Conservation (phyloP, 2,797 vertebrate species). For the Phoeniculus purpureus region DNA sequence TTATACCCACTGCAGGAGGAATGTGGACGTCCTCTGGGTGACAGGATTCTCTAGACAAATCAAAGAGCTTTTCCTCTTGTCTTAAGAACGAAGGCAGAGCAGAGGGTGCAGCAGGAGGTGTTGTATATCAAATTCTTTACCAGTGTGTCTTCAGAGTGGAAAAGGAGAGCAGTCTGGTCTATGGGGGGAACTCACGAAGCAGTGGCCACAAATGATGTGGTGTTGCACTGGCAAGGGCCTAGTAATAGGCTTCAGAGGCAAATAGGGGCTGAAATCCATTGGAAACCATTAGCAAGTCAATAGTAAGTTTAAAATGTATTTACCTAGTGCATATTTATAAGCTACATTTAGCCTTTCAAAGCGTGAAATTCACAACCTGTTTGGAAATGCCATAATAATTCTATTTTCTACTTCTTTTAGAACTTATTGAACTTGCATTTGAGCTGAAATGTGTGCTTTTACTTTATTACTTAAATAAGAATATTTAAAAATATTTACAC, state of each 20-base stretch:
- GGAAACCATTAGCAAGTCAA: background rate
- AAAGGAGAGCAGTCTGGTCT: background rate
- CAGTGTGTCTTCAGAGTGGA: background rate
- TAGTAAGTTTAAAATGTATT: background rate
- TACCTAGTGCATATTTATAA: background rate
- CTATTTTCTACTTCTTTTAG: background rate
- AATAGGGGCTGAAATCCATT: background rate
- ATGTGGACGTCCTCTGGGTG: background rate
- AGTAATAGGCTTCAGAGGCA: background rate
- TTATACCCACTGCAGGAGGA: background rate
- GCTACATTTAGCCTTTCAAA: background rate
- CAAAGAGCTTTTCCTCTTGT: background rate
- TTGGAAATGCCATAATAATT: background rate
- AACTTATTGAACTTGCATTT: background rate
- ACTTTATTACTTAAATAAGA: background rate
- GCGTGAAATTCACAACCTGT: background rate
- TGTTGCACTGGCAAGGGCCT: background rate
- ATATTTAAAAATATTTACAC: fast-evolving
- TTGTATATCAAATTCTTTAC: fast-evolving
- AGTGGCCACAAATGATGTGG: background rate
- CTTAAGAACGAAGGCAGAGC: background rate
- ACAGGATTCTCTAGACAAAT: background rate
- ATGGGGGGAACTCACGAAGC: background rate
- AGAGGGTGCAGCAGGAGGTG: background rate
- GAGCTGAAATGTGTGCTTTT: background rate